These are phyloP conservation scores for Hippocampus guttulatus DNA, from an alignment of 2,113 vertebrate species.

Conservation along the genomic window DNA sequence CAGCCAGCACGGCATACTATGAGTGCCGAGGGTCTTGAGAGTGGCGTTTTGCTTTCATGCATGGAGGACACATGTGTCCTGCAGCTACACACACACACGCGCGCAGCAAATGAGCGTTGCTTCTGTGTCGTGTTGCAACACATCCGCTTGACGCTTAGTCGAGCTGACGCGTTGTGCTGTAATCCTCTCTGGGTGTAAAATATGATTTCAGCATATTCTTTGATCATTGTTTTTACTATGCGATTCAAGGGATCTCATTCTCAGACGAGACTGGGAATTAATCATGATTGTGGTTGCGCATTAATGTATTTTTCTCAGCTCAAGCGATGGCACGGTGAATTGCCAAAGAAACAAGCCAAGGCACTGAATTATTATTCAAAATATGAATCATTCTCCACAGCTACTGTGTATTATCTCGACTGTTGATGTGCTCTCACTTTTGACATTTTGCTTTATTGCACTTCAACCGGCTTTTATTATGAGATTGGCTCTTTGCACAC, in stretches of 20 bases:
- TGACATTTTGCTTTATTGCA: background rate
- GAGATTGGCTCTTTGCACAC: background rate
- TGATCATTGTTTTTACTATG: background rate
- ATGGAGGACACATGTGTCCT: conserved; percentile 61
- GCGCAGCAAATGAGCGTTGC: conserved; percentile 52
- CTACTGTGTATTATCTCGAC: background rate
- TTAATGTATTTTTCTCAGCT: conserved; percentile 9
- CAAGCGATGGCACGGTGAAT: background rate
- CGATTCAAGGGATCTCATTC: conserved; percentile 6
- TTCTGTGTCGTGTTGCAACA: conserved; percentile 47
- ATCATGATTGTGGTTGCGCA: background rate
- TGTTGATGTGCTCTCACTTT: background rate
- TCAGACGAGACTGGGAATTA: conserved; percentile 31
- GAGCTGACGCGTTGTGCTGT: conserved; percentile 27
- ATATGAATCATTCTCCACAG: conserved; percentile 11
- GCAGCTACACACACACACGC: conserved; percentile 31
- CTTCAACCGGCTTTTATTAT: background rate
- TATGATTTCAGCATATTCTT: conserved; percentile 10
- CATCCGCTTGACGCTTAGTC: conserved; percentile 50
- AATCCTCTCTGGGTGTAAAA: conserved; percentile 5
- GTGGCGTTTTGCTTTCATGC: conserved; percentile 9
- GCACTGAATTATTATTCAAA: conserved; percentile 16
- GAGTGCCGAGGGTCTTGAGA: conserved; percentile 8
- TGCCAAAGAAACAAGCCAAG: conserved; percentile 3
- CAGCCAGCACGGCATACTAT: conserved; percentile 1